phyloP scores from a whole-genome alignment of 2,888 invertebrate species.

The Empis livida region DNA sequence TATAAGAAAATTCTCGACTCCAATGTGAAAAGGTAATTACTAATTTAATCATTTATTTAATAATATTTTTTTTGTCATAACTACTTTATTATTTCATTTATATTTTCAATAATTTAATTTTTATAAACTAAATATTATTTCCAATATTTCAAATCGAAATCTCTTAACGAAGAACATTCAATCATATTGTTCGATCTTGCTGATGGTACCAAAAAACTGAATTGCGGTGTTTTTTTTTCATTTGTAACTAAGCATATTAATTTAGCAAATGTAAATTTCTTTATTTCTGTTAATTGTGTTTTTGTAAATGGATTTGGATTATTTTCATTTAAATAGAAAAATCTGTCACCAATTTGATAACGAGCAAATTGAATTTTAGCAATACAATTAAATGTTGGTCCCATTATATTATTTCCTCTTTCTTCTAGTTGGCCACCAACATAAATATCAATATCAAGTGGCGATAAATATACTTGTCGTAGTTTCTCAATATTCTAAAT shows the following conservation, averaged over 20 bases:
- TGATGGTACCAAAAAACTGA: slow-evolving; percentile 1
- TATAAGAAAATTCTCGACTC: too few relatives aligned
- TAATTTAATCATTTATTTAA: too few relatives aligned
- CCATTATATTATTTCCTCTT: slow-evolving; percentile 49
- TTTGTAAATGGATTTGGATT: slow-evolving; percentile 2
- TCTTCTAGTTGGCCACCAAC: slow-evolving; percentile 57
- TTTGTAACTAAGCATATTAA: slow-evolving; percentile 56
- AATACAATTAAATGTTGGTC: slow-evolving; percentile 58
- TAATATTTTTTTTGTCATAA: too few relatives aligned
- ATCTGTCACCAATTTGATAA: slow-evolving; percentile 52
- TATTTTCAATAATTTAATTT: too few relatives aligned
- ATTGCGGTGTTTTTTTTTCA: slow-evolving; percentile 35
- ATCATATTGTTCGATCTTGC: too few relatives aligned
- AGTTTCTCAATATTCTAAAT: slow-evolving; percentile 44
- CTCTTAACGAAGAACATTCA: too few relatives aligned
- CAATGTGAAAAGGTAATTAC: too few relatives aligned
- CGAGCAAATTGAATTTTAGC: slow-evolving; percentile 58
- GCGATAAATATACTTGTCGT: slow-evolving; percentile 20
- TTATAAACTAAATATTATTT: too few relatives aligned
- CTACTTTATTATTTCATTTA: too few relatives aligned
- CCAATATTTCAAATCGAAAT: too few relatives aligned
- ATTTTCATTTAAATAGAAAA: slow-evolving; percentile 54
- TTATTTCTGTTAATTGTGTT: slow-evolving; percentile 47
- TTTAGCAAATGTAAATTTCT: slow-evolving; percentile 47
- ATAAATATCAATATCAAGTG: slow-evolving; percentile 59